Base-by-base conservation (phyloP, 1,140 invertebrate species). In the Ostrea denselamellosa region DNA sequence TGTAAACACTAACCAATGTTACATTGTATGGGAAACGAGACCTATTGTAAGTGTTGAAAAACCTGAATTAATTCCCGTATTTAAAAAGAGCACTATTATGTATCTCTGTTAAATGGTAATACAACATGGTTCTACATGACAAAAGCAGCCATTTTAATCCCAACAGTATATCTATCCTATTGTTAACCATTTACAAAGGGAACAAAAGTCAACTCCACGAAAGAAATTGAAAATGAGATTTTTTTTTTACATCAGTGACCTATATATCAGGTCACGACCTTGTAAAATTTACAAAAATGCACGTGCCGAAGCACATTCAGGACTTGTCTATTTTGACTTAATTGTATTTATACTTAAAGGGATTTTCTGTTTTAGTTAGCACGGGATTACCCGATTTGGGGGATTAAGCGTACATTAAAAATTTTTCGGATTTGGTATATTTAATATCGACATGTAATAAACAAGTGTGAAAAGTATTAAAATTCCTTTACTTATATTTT, bases 11-110 rank as follows among this genome's bases (percentile, higher is more conserved):
- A 77, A 77, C 68, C 25, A 77, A 34, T 77, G 68, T 25, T 77
- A 77, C 68, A 77, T 77, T 77, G 68, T 77, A 77, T 34, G 25
- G 68, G 22, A 25, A 28, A 77, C 68, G 68, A 77, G 68, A 12
- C 28, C 28, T 25, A 77, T 77, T 77, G 68, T 77, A 25, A 77
- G 25, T 28, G 25, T 34, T 77, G 68, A 77, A 77, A 44, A 77
- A 77, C 68, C 68, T 77, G 68, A 22, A 77, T 77, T 77, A 77
- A 77, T 77, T 77, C 68, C 68, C 68, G 68, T 77, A 77, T 77
- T 77, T 77, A 77, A 77, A 77, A 77, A 77, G 68, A 10, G 14
- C 68, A 77, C 68, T 34, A 77, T 77, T 77, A 77, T 77, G 28
- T 77, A 77, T 77, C 68, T 34, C 68, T 28, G 68, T 28, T 77